A percentile compares a stretch with the other conserved stretches of the same genome.
These are phyloP conservation scores for Dicyrtomina minuta DNA, from an alignment of 2,888 invertebrate species.

Conservation along the genomic window DNA sequence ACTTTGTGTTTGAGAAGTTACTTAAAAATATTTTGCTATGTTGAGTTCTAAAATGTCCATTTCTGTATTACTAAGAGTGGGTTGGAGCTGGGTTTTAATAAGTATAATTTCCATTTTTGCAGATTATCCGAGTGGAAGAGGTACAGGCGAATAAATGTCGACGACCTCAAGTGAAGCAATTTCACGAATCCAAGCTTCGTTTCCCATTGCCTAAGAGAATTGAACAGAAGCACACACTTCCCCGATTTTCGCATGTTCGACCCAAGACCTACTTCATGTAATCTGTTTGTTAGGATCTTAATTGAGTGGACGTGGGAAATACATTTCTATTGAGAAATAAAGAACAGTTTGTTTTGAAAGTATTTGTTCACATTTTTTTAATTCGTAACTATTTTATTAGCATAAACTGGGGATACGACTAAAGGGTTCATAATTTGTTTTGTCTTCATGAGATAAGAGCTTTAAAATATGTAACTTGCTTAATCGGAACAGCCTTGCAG, in stretches of 20 bases:
- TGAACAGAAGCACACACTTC: constrained; percentile 78
- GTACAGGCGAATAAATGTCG: constrained; percentile 87
- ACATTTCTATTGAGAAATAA: constrained; percentile 28
- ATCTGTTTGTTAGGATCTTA: constrained; percentile 46
- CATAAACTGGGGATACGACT: no score
- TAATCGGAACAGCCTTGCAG: no score
- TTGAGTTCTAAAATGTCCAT: background rate
- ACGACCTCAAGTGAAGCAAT: constrained; percentile 93
- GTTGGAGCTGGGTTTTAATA: no score
- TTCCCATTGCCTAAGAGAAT: constrained; percentile 96
- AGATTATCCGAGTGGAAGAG: constrained; percentile 95
- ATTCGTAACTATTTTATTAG: background rate
- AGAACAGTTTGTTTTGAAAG: constrained; percentile 20
- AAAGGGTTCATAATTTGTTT: no score
- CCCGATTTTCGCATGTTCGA: constrained; percentile 78
- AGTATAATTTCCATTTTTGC: no score
- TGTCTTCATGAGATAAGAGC: no score
- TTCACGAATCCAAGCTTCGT: constrained; percentile 93
- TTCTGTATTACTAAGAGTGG: no score
- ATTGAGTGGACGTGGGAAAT: constrained; percentile 7
- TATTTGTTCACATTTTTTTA: background rate
- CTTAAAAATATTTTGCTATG: background rate
- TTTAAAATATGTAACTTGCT: no score
- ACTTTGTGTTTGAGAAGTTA: no score
- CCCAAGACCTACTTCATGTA: constrained; percentile 77